These are phyloP conservation scores for Eidolon helvum DNA, from an alignment of 2,113 vertebrate genomes.

Conservation along the genomic window DNA sequence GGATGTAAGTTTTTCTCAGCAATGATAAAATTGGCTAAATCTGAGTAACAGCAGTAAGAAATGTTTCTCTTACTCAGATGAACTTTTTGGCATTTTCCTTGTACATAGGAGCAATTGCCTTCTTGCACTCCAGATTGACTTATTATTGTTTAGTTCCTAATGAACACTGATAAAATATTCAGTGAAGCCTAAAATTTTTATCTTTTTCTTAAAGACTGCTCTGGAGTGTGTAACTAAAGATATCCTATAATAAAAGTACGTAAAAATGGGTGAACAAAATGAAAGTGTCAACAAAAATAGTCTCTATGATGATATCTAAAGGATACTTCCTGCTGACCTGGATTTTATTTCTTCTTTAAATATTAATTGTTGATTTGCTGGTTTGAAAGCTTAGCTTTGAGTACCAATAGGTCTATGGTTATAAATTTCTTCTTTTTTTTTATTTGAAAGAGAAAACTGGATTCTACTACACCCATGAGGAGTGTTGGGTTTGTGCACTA, in stretches of 20 bases:
- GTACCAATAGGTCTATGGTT: background rate
- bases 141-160: constrained; percentile 75
- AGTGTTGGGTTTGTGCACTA: background rate
- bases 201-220: constrained; percentile 64
- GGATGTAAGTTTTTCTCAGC: background rate
- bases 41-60: constrained; percentile 66
- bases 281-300: constrained; percentile 78
- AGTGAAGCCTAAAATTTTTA: constrained; percentile 72
- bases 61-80: constrained; percentile 38
- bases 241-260: constrained; percentile 72
- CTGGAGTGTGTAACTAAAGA: constrained; percentile 62
- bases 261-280: constrained; percentile 73
- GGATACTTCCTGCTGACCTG: constrained; percentile 71
- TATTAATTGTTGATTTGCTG: constrained; percentile 80
- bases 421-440: background rate
- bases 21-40: background rate
- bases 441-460: background rate
- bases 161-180: constrained; percentile 81
- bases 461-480: background rate
- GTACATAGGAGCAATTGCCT: constrained; percentile 46
- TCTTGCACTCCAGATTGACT: constrained; percentile 40
- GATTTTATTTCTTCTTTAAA: constrained; percentile 82
- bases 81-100: constrained; percentile 57
- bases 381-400: constrained; percentile 60
- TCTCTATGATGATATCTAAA: constrained; percentile 69